Percentiles rank a stretch among this genome's conserved stretches.
Evolutionary conservation across 2,113 vertebrate genomes (phyloP).

Genomic region (Crotalus helleri): DNA sequence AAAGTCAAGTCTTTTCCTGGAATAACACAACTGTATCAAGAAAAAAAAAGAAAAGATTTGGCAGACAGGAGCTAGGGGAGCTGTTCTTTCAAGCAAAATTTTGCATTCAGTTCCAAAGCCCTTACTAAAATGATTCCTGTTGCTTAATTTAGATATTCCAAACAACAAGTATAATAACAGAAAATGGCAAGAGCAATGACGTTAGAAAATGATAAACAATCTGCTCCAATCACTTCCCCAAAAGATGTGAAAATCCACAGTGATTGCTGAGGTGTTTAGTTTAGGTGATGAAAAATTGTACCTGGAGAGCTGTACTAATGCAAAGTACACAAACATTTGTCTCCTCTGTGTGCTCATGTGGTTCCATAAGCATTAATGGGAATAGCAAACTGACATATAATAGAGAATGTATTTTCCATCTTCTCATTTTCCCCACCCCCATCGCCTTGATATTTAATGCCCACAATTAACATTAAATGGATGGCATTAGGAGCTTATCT

Average conservation of each 20-base stretch:
- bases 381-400: not conserved
- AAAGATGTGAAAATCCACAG: not conserved
- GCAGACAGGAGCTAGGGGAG: not conserved
- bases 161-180: not conserved
- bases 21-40: not conserved
- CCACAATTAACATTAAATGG: not conserved
- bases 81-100: not conserved
- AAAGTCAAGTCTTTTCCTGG: not conserved
- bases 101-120: not conserved
- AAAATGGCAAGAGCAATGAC: fast-evolving
- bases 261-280: not conserved
- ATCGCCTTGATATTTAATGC: not conserved
- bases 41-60: not conserved
- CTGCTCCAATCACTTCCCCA: fast-evolving
- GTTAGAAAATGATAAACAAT: not conserved
- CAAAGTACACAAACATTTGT: not conserved
- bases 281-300: not conserved
- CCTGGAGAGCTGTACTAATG: not conserved
- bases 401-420: not conserved
- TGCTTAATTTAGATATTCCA: not conserved
- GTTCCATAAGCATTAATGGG: not conserved
- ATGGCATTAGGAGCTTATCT: not conserved
- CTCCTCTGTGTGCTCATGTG: not conserved
- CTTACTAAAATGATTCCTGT: not conserved
- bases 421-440: not conserved